Conservation (phyloP, 2,797 vertebrate genomes). For the Rhabdomys pumilio region DNA sequence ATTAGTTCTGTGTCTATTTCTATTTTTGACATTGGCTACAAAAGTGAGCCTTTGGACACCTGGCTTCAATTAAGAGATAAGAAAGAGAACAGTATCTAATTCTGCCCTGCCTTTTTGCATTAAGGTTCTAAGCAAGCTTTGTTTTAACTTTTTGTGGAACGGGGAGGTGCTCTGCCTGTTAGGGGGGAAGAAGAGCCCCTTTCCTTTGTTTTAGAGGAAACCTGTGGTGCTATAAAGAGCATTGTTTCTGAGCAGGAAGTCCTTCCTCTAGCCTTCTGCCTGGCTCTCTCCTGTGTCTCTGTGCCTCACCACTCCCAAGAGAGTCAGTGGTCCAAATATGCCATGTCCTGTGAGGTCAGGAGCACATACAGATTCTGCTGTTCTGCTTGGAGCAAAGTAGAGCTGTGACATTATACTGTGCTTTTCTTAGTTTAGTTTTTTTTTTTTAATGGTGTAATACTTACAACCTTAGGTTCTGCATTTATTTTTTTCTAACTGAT, state of each 20-base stretch:
- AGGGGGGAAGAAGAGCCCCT: not conserved
- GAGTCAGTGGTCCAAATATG: not conserved
- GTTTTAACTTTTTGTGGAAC: constrained; percentile 25
- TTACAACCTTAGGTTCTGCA: not conserved
- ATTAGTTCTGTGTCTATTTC: constrained; percentile 56
- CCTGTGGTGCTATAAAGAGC: not conserved
- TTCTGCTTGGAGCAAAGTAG: not conserved
- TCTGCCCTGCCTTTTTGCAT: constrained; percentile 39
- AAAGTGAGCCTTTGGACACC: constrained; percentile 24
- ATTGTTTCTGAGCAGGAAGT: not conserved
- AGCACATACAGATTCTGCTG: not conserved
- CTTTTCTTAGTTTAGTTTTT: not conserved
- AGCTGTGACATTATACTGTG: not conserved
- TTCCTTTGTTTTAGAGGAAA: constrained; percentile 24
- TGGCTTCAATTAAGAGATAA: constrained; percentile 77
- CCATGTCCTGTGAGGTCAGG: not conserved
- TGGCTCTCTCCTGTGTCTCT: not conserved
- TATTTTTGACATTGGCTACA: constrained; percentile 73
- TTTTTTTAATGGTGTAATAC: not conserved
- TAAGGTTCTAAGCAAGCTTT: not conserved
- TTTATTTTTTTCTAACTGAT: not conserved
- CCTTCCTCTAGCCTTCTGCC: not conserved
- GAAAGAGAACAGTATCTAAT: constrained; percentile 68
- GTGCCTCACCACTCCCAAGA: not conserved
- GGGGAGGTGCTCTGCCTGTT: not conserved